Conservation (phyloP, 2,888 invertebrate genomes). For the Euproctis similis region DNA sequence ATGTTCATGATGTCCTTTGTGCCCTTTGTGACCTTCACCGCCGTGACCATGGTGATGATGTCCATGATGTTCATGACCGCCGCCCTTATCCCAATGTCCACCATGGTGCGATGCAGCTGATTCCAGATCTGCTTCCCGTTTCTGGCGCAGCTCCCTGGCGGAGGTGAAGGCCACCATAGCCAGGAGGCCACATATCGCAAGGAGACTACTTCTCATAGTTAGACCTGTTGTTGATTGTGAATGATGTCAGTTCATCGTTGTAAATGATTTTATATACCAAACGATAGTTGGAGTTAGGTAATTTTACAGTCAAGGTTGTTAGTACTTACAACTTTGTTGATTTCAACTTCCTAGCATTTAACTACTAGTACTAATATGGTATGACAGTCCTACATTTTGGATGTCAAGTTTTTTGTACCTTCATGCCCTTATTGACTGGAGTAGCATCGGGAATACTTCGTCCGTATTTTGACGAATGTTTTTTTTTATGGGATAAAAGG, state of each 20-base stretch:
- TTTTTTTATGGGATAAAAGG: no score
- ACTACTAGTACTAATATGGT: not conserved
- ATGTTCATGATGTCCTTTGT: slow-evolving; percentile 79
- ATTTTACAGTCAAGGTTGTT: slow-evolving; percentile 56
- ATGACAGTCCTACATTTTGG: no score
- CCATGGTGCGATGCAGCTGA: slow-evolving; percentile 57
- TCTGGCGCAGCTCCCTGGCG: slow-evolving; percentile 66
- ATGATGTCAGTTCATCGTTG: slow-evolving; percentile 46
- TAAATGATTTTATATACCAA: slow-evolving; percentile 61
- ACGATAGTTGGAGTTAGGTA: slow-evolving; percentile 43
- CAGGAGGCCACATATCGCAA: slow-evolving; percentile 56
- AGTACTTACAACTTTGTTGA: slow-evolving; percentile 27
- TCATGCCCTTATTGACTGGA: no score
- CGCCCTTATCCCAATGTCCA: slow-evolving; percentile 65
- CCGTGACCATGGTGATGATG: slow-evolving; percentile 79
- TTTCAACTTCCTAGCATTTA: slow-evolving; percentile 44
- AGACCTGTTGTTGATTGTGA: slow-evolving; percentile 42
- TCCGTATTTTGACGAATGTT: no score
- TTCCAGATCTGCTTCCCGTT: slow-evolving; percentile 68
- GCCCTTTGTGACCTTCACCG: slow-evolving; percentile 80
- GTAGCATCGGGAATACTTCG: no score
- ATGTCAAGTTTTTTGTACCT: no score
- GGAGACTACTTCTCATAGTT: slow-evolving; percentile 52
- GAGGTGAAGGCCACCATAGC: slow-evolving; percentile 66
- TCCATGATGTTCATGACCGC: slow-evolving; percentile 78